A percentile compares a stretch with the other conserved stretches of the same genome.
These are phyloP conservation scores for Sesamia inferens DNA, from an alignment of 2,888 invertebrate genomes.

Conservation along the genomic window DNA sequence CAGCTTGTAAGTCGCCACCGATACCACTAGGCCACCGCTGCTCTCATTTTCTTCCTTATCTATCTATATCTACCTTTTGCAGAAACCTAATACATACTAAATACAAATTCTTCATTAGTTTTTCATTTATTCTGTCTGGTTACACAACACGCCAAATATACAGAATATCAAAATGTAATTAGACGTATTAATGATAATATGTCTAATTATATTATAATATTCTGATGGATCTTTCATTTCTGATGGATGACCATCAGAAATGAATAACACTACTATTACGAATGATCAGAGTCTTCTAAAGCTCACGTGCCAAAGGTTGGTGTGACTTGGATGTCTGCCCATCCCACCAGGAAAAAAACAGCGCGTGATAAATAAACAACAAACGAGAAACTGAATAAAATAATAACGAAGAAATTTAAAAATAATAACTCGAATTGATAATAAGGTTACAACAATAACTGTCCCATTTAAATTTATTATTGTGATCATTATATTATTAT, in stretches of 20 bases:
- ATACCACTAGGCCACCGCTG: too few species aligned
- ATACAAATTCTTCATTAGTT: not conserved
- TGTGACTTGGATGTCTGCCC: slow-evolving; percentile 52
- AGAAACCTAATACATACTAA: not conserved
- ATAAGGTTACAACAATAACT: not conserved
- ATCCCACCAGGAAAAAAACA: slow-evolving; percentile 53
- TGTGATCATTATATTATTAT: not conserved
- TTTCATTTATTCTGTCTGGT: not conserved
- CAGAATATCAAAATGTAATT: not conserved
- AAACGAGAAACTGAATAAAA: slow-evolving; percentile 30
- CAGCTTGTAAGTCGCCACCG: too few species aligned
- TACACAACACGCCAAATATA: not conserved
- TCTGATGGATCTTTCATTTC: too few species aligned
- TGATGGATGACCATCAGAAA: slow-evolving; percentile 12
- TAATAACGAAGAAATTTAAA: slow-evolving; percentile 10
- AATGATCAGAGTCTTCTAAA: slow-evolving; percentile 15
- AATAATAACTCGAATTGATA: slow-evolving; percentile 20
- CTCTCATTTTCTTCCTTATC: too few species aligned
- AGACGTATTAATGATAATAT: slow-evolving; percentile 7
- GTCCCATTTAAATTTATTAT: slow-evolving; percentile 28
- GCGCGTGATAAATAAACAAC: slow-evolving; percentile 46
- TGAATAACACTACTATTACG: slow-evolving; percentile 12
- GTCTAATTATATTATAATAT: too few species aligned
- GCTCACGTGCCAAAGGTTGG: slow-evolving; percentile 54
- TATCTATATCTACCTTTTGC: not conserved